These are phyloP conservation scores for Prenolepis imparis DNA, from an alignment of 2,888 invertebrate genomes.

Conservation along the genomic window DNA sequence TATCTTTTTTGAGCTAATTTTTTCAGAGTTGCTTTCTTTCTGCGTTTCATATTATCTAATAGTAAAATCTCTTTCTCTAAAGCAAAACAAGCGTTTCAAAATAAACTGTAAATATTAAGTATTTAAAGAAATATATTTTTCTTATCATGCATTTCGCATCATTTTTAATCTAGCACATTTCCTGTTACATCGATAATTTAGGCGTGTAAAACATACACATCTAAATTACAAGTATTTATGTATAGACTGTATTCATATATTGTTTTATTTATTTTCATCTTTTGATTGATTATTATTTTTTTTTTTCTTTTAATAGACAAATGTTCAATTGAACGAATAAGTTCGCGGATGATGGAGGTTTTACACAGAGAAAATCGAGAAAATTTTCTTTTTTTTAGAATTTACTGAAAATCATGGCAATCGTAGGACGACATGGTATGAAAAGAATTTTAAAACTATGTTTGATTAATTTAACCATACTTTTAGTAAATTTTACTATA, in stretches of 20 bases:
- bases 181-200: not conserved
- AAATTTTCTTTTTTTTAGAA: no score
- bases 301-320: not conserved
- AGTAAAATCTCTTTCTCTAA: not conserved
- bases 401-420: no score
- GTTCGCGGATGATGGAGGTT: no score
- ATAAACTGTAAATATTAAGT: not conserved
- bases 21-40: not conserved
- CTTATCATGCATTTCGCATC: not conserved
- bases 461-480: no score
- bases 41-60: not conserved
- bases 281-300: no score
- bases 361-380: no score
- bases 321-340: not conserved
- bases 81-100: not conserved
- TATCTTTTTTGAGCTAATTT: not conserved
- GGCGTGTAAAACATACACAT: not conserved
- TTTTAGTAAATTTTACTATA: no score
- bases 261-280: not conserved
- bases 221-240: not conserved
- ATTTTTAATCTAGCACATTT: not conserved
- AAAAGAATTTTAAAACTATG: no score
- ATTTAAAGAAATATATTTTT: not conserved
- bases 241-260: not conserved
- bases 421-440: no score